These are phyloP conservation scores for Punctoribates punctum DNA, from an alignment of 2,888 invertebrate genomes.

Conservation along the genomic window DNA sequence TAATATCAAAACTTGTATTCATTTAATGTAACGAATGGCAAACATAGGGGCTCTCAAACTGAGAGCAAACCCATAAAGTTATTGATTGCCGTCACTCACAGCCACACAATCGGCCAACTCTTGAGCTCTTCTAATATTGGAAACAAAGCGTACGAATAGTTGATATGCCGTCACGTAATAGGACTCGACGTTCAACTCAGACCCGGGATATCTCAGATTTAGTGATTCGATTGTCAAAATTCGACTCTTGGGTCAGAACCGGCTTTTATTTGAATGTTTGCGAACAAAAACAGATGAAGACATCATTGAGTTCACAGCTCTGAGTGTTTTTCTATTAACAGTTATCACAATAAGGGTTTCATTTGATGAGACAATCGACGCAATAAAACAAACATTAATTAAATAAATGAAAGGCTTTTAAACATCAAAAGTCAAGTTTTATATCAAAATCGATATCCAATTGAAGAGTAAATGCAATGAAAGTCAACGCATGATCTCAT, in stretches of 20 bases:
- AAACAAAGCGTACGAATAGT: not conserved
- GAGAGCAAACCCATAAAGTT: not conserved
- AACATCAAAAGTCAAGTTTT: slow-evolving; percentile 4
- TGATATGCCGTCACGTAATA: not conserved
- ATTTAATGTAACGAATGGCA: slow-evolving; percentile 3
- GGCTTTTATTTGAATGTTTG: not conserved
- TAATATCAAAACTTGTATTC: slow-evolving; percentile 22
- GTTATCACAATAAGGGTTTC: slow-evolving; percentile 7
- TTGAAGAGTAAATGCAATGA: not conserved
- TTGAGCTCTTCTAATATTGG: not conserved
- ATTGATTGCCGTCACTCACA: not conserved
- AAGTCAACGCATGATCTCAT: not conserved
- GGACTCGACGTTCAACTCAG: not conserved
- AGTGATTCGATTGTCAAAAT: not conserved
- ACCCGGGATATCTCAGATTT: not conserved
- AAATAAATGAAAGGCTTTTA: slow-evolving; percentile 10
- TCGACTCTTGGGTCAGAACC: not conserved
- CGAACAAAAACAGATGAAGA: not conserved
- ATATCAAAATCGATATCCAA: slow-evolving; percentile 25
- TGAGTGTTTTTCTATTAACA: not conserved
- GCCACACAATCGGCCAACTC: not conserved
- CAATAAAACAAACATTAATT: slow-evolving; percentile 12
- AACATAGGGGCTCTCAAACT: slow-evolving; percentile 6
- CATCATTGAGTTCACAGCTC: not conserved
- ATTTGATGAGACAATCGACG: not conserved